These are phyloP conservation scores for Larimichthys crocea DNA, from an alignment of 2,113 vertebrate species.

Conservation along the genomic window DNA sequence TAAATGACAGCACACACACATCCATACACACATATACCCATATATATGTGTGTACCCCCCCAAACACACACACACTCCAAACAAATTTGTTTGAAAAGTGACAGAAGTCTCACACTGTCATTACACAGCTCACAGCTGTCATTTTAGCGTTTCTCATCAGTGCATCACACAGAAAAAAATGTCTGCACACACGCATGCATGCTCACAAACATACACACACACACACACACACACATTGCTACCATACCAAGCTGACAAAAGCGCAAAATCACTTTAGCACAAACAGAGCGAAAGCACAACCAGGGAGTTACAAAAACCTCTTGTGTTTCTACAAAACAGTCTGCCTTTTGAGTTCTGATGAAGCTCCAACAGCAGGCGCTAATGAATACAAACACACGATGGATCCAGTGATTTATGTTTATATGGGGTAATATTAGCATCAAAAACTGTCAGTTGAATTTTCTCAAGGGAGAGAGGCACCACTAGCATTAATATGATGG, in stretches of 20 bases:
- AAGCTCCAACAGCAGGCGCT: slow-evolving; percentile 64
- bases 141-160: slow-evolving; percentile 75
- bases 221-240: slow-evolving; percentile 10
- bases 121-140: slow-evolving; percentile 76
- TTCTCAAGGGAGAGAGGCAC: slow-evolving; percentile 54
- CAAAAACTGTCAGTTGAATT: slow-evolving; percentile 54
- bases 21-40: slow-evolving; percentile 20
- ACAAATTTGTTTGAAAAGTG: slow-evolving; percentile 78
- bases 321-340: slow-evolving; percentile 70
- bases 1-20: slow-evolving; percentile 59
- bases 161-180: slow-evolving; percentile 73
- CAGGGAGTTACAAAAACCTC: slow-evolving; percentile 58
- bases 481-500: slow-evolving; percentile 39
- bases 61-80: slow-evolving; percentile 34
- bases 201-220: neutral
- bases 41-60: slow-evolving; percentile 17
- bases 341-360: slow-evolving; percentile 73
- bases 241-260: slow-evolving; percentile 55
- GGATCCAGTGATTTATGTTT: slow-evolving; percentile 65
- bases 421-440: slow-evolving; percentile 74
- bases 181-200: slow-evolving; percentile 28
- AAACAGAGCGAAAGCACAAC: slow-evolving; percentile 56
- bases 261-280: slow-evolving; percentile 60
- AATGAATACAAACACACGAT: slow-evolving; percentile 77
- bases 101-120: slow-evolving; percentile 79